phyloP scores from a whole-genome alignment of 2,113 vertebrate genomes.

The Perccottus glenii region DNA sequence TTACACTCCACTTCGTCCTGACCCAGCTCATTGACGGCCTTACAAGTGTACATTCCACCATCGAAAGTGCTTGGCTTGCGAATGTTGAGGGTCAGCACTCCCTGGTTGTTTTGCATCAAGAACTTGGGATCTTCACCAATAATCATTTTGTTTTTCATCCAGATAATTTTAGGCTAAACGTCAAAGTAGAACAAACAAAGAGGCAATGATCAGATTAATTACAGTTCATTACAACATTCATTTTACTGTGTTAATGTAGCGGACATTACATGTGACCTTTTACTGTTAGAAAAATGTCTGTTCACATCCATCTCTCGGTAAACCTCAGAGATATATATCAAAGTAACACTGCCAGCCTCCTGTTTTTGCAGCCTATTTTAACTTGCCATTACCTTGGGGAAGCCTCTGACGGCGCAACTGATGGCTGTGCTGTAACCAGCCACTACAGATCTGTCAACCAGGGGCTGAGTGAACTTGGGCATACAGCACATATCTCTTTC shows the following conservation, averaged over 20 bases:
- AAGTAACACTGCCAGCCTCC: constrained; percentile 2
- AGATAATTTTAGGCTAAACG: constrained; percentile 86
- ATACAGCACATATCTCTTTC: constrained; percentile 82
- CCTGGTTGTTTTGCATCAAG: constrained; percentile 88
- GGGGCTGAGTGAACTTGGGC: constrained; percentile 87
- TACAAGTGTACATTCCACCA: constrained; percentile 84
- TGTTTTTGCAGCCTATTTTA: constrained; percentile 12
- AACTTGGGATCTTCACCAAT: constrained; percentile 85
- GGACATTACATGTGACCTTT: neutral
- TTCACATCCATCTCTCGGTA: neutral
- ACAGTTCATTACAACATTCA: neutral
- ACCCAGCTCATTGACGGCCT: constrained; percentile 84
- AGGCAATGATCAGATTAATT: neutral
- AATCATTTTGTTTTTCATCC: constrained; percentile 92
- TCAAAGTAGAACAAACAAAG: neutral
- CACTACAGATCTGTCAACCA: constrained; percentile 83
- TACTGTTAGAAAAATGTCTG: neutral
- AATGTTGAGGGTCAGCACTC: constrained; percentile 88
- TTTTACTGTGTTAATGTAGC: neutral
- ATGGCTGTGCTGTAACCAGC: constrained; percentile 87
- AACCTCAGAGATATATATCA: constrained; percentile 8
- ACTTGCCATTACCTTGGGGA: constrained; percentile 81
- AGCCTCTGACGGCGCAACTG: constrained; percentile 85
- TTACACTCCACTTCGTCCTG: constrained; percentile 85
- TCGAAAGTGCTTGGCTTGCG: constrained; percentile 87